Base-by-base conservation (phyloP, 2,888 invertebrate genomes). In the Microdon myrmicae region DNA sequence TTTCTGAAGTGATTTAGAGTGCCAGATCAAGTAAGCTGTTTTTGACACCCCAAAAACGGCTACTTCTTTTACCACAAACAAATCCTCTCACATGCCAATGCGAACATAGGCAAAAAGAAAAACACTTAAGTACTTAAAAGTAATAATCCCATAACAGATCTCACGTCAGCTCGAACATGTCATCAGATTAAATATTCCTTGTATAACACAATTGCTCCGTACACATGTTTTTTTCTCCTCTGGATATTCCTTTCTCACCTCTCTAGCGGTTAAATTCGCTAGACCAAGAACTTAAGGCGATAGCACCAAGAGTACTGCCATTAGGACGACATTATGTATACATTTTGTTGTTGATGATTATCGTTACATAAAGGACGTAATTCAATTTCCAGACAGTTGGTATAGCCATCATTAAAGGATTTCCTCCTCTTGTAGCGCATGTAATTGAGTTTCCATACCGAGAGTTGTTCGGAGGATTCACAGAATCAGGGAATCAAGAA, bases 341-440 rank as follows among this genome's bases (percentile, higher is more conserved):
- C 35, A 59, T 38, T 66, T 53, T 58, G 59, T 59, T 59, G 59
- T 59, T 59, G 66, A 66, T 66, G 53, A 66, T 66, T 66, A 66
- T 66, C 59, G 47, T 67, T 60, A 66, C 72, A 73, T 78, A 78
- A 78, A 76, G 77, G 75, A 74, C 74, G 75, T 79, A 79, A 79
- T 79, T 79, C 75, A 77, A 79, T 79, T 79, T 78, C 72, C 74
- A 77, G 77, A 78, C 79, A 78, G 76, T 79, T 78, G 78, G 77
- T 75, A 76, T 77, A 79, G 76, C 77, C 78, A 75, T 78, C 77
- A 79, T 79, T 79, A 79, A 78, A 78, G 78, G 77, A 77, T 79
- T 76, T 76, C 67, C 68, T 67, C 67, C 56, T 67, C 55, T 67
- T 67, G 68, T 64, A 55, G 35, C 51, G 67, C 53, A 66, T n/a